A percentile compares a stretch with the other conserved stretches of the same genome.
Evolutionary conservation across 1,140 invertebrate genomes (phyloP).

Genomic region (Eulimnadia texana): DNA sequence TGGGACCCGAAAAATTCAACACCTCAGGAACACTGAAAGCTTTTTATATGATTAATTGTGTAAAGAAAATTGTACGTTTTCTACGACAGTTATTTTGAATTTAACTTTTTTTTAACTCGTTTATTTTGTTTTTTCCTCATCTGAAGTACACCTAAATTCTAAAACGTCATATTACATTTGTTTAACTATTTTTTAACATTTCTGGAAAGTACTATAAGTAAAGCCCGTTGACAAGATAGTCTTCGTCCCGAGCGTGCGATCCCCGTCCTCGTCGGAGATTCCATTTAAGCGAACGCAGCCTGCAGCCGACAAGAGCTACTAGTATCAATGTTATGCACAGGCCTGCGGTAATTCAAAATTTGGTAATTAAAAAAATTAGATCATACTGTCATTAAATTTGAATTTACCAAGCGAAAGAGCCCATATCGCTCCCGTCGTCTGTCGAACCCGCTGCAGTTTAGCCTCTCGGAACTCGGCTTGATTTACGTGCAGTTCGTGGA

Average conservation of each 20-base stretch:
- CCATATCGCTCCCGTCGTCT: conserved; percentile 54
- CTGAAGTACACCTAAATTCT: neutral
- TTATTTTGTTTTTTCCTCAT: neutral
- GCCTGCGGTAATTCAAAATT: conserved; percentile 33
- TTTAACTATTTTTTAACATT: neutral
- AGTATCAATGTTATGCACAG: conserved; percentile 53
- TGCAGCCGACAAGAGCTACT: conserved; percentile 62
- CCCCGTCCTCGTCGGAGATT: conserved; percentile 58
- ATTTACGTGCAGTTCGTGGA: conserved; percentile 20
- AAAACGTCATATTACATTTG: neutral
- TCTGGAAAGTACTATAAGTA: conserved; percentile 53
- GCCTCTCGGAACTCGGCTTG: conserved; percentile 21
- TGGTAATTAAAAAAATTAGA: conserved; percentile 16
- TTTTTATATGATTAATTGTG: too few species aligned
- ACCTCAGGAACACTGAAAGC: neutral
- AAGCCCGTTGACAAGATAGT: conserved; percentile 95
- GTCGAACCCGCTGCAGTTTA: conserved; percentile 19
- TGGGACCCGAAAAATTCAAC: neutral
- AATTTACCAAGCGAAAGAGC: conserved; percentile 54
- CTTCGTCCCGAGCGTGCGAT: conserved; percentile 77
- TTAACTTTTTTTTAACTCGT: neutral
- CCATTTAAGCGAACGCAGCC: conserved; percentile 54
- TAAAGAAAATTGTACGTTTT: too few species aligned
- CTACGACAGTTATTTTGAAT: too few species aligned
- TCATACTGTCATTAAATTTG: neutral